Evolutionary conservation across 1,140 invertebrate genomes (phyloP), one percentile per base, ranked within the genome.

Genomic region (Hypsibius dujardini): DNA sequence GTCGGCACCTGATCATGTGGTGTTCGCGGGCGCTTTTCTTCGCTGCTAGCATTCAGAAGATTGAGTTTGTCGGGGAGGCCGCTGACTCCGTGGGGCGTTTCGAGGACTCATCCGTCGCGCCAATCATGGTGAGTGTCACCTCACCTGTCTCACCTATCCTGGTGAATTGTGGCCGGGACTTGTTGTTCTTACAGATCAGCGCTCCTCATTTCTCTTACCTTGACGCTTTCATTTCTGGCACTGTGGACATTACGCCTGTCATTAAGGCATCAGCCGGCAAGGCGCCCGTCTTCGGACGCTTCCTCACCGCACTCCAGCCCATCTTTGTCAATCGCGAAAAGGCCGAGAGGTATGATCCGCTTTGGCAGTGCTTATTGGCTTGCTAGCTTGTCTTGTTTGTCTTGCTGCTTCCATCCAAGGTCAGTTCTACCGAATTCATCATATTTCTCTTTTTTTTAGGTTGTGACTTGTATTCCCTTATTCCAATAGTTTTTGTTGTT

Each of bases 291-390:
- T 56, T 56, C n/a, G 50, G 50, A 7, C 7, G 7, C 7, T 56
- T 56, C 50, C n/a, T 56, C 7, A 56, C 7, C 7, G n/a, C 50
- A 56, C 50, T 56, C 7, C 50, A 56, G n/a, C 50, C 50, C 50
- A 56, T 56, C 50, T 56, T 56, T 56, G 50, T 56, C 50, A 56
- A 56, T n/a, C 50, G 50, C 50, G 50, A 56, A 7, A 56, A 56
- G 50, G 7, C 50, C 50, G 50, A 56, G n/a, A 56, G 50, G 50
- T 56, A 56, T 56, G n/a, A 56, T 7, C 7, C 7, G 7, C 50
- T 56, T 56, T 56, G n/a, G 50, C 7, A 56, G 50, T 56, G 50
- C 7, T 56, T n/a, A n/a, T n/a, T n/a, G n/a, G n/a, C n/a, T n/a
- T n/a, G n/a, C 50, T n/a, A 56, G 50, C n/a, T 56, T 56, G 7